Conservation (phyloP, 2,113 vertebrate species). For the Eolophus roseicapilla region DNA sequence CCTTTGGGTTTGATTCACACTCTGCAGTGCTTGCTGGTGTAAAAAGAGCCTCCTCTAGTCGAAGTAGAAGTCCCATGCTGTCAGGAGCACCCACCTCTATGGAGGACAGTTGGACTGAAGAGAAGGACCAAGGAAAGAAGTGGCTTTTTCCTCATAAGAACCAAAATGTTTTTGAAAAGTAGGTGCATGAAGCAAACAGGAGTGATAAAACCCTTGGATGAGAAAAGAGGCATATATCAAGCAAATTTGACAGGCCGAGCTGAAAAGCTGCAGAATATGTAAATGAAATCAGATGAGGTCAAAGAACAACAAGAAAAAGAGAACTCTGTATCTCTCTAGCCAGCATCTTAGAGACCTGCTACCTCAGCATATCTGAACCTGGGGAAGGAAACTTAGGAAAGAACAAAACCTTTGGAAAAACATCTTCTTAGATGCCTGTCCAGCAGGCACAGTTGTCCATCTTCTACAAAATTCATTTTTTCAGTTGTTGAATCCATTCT, state of each 20-base stretch:
- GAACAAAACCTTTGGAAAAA: not conserved
- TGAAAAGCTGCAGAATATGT: constrained; percentile 19
- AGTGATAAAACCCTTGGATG: not conserved
- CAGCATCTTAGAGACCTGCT: not conserved
- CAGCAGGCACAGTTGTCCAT: not conserved
- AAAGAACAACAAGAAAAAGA: not conserved
- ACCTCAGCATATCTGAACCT: not conserved
- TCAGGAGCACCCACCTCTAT: not conserved
- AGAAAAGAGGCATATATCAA: not conserved
- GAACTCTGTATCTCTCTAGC: not conserved
- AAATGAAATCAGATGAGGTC: not conserved
- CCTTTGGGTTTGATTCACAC: not conserved
- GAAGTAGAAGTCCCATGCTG: not conserved
- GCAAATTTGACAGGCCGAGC: not conserved
- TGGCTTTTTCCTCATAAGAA: not conserved
- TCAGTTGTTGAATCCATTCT: not conserved
- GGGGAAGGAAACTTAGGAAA: not conserved
- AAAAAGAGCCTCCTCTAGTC: not conserved
- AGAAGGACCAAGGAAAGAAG: not conserved
- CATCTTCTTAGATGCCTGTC: not conserved
- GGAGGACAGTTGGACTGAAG: not conserved
- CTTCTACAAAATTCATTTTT: not conserved
- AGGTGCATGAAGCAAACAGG: not conserved
- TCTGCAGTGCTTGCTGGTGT: not conserved
- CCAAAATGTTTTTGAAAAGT: not conserved